A percentile compares a stretch with the other conserved stretches of the same genome.
Conservation (phyloP, 1,140 invertebrate species). For the Campodea augens region DNA sequence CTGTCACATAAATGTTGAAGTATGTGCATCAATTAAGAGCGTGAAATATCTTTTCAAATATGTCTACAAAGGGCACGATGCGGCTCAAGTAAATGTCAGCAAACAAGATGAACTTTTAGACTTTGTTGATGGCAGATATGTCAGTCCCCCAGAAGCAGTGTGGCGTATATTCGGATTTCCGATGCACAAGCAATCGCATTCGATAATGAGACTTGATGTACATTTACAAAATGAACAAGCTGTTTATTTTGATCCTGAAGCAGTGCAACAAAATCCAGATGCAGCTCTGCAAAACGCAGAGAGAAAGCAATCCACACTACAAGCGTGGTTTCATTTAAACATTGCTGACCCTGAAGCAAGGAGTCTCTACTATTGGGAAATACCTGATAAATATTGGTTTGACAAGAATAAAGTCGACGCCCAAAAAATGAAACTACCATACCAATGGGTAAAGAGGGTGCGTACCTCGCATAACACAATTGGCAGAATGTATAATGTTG, state of each 20-base stretch:
- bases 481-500: too few relatives aligned
- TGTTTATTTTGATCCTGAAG: not conserved
- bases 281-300: too few relatives aligned
- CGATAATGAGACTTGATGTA: not conserved
- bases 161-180: not conserved
- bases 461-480: too few relatives aligned
- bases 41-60: not conserved
- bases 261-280: too few relatives aligned
- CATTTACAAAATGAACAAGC: not conserved
- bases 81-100: not conserved
- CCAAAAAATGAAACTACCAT: too few relatives aligned
- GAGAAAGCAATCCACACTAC: too few relatives aligned
- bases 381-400: too few relatives aligned
- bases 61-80: not conserved
- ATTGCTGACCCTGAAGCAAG: too few relatives aligned
- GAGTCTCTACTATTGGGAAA: too few relatives aligned
- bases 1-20: constrained; percentile 1
- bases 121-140: not conserved
- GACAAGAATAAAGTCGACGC: too few relatives aligned
- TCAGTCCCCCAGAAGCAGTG: not conserved
- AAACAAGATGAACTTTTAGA: not conserved
- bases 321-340: too few relatives aligned
- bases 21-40: not conserved
- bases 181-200: not conserved
- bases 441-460: too few relatives aligned